These are phyloP conservation scores for Hippocampus zosterae DNA, from an alignment of 2,113 vertebrate species.

Conservation along the genomic window DNA sequence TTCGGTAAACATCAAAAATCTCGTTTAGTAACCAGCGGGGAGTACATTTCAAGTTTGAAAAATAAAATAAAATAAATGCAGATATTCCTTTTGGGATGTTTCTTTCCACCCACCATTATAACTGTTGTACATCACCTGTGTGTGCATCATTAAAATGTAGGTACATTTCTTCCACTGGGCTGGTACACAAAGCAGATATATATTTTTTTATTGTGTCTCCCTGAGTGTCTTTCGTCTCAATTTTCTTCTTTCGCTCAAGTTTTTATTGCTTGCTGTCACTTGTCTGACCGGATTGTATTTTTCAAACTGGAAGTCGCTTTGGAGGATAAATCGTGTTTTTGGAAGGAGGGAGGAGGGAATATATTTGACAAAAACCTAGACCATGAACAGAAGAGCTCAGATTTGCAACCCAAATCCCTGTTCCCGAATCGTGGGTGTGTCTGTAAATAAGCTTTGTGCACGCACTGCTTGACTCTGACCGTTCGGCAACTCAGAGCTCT, in stretches of 20 bases:
- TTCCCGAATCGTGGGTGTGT: too few species aligned
- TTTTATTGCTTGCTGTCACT: slow-evolving; percentile 17
- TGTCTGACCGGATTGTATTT: slow-evolving; percentile 3
- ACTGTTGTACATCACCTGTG: slow-evolving; percentile 5
- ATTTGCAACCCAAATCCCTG: too few species aligned
- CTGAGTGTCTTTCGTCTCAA: neutral
- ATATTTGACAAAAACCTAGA: too few species aligned
- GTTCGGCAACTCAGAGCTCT: too few species aligned
- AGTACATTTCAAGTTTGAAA: slow-evolving; percentile 1
- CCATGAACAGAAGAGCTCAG: too few species aligned
- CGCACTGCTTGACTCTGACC: too few species aligned
- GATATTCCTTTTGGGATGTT: neutral
- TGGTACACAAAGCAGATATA: neutral
- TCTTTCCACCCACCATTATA: neutral
- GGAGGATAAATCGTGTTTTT: too few species aligned
- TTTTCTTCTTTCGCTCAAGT: neutral
- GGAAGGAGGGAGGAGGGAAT: too few species aligned
- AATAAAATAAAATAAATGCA: neutral
- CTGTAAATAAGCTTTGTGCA: too few species aligned
- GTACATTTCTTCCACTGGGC: neutral
- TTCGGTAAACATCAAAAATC: slow-evolving; percentile 1
- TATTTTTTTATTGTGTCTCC: neutral
- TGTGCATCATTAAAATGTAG: neutral
- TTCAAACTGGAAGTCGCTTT: too few species aligned
- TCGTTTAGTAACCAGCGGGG: neutral